Evolutionary conservation across 2,888 invertebrate genomes (phyloP), one percentile per base, ranked within the genome.

Genomic region (Polydesmus complanatus): DNA sequence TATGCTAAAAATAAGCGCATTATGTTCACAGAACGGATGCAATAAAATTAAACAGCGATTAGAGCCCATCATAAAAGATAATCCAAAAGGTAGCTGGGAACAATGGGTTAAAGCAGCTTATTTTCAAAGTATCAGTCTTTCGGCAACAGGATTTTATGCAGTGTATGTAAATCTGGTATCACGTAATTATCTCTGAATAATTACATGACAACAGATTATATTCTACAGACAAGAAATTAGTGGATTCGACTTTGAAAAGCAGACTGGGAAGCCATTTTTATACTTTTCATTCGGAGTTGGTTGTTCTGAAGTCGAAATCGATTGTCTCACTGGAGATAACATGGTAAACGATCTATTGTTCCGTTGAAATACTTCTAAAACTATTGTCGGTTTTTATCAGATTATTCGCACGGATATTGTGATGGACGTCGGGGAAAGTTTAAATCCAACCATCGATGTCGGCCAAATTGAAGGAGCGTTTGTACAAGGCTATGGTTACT

Each of bases 391-490:
- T n/a, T n/a, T n/a, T n/a, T n/a, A n/a, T n/a, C 5, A 82, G 81
- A 85, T 94, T 1, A 73, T 91, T 47, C 80, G 86, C 69, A 86
- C 89, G 0, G 93, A 96, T 69, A 94, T 96, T 67, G 93, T 96
- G 0, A 95, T 96, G 95, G 96, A 96, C 76, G 80, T 96, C 66
- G 95, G 95, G 0, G 85, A 88, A 67, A 94, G 94, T 74, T 76
- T 96, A 59, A 96, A 96, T 75, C 96, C 96, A 2, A 94, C 95
- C 1, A 91, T 96, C 65, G 96, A 96, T 69, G 88, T 96, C 67
- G 96, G 95, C 0, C 96, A 96, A 78, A 85, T 96, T 21, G 96
- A 96, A 76, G 96, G 96, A 1, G 96, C 81, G 0, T 96, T 94
- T 69, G 80, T 91, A 70, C 94, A 95, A 79, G 96, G 96, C 0